Percentiles rank a stretch among this genome's conserved stretches.
phyloP scores from a whole-genome alignment of 1,140 invertebrate species.

The Portunus trituberculatus region DNA sequence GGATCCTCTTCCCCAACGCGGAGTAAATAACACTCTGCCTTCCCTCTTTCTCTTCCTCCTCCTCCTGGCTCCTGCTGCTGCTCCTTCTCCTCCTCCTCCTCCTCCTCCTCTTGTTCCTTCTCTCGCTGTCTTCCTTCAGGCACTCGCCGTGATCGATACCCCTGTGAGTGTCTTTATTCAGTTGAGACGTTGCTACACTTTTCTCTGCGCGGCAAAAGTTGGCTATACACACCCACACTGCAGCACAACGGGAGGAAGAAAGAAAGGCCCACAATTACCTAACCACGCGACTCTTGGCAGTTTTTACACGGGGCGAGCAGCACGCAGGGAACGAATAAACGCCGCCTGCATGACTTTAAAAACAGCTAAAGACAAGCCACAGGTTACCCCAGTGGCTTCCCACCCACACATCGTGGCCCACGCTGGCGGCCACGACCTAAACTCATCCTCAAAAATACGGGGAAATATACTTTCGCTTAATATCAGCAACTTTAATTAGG shows the following conservation, averaged over 20 bases:
- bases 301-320: not conserved
- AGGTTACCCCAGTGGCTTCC: not conserved
- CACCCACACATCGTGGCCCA: not conserved
- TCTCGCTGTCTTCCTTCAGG: not conserved
- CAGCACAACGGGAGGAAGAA: too few species aligned
- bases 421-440: not conserved
- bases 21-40: slow-evolving; percentile 48
- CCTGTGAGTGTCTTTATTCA: not conserved
- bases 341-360: not conserved
- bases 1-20: slow-evolving; percentile 45
- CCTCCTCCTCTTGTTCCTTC: not conserved
- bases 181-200: not conserved
- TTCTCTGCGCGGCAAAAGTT: not conserved
- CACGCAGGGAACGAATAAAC: not conserved
- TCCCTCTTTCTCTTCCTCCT: not conserved
- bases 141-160: not conserved
- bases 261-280: not conserved
- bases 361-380: not conserved
- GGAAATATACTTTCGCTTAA: not conserved
- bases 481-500: slow-evolving; percentile 14
- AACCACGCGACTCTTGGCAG: not conserved
- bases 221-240: not conserved
- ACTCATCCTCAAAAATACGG: not conserved
- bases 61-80: not conserved
- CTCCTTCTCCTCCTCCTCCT: not conserved